Evolutionary conservation across 2,797 vertebrate genomes (phyloP), one percentile per base, ranked within the genome.

Genomic region (Macrochelys suwanniensis): DNA sequence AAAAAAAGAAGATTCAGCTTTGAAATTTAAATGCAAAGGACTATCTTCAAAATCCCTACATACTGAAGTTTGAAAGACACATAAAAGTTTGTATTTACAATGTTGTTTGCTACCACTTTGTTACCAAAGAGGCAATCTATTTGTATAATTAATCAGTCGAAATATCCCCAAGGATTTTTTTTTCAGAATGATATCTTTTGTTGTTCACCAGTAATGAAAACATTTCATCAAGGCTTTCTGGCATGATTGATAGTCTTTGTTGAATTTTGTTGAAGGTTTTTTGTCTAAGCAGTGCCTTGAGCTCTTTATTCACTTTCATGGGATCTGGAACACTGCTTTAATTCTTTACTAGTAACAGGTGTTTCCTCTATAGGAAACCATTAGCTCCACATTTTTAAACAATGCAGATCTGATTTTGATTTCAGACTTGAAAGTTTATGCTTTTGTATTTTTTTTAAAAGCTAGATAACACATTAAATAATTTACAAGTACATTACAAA

Each of bases 61-160:
- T 92, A 57, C 84, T 84, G 61, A 95, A 97, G 81, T 92, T 86
- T 94, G 80, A 95, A 76, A 91, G 57, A 74, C 47, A 90, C 33
- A 90, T 23, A 71, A n/a, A 95, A 92, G 68, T 96, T 96, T 90
- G 1, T 84, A 88, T 85, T 97, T 96, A 47, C 80, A 95, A 84
- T 80, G 76, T 57, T 96, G 89, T 96, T 96, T 94, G 74, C 31
- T 96, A 89, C 26, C 61, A 50, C 83, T 95, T 94, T 92, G 82
- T 89, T 94, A 77, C 90, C 89, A 95, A 95, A 97, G 78, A 96
- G 57, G 87, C 80, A 89, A 95, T 96, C 95, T 96, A 96, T 96
- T 97, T 97, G 93, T 97, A 95, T 96, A 98, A 97, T 97, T 97
- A 97, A 97, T 97, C 93, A 95, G 85, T 87, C 88, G 78, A 95